Evolutionary conservation across 2,113 vertebrate species (phyloP), one percentile per base, ranked within the genome.

Genomic region (Eulemur rufifrons): DNA sequence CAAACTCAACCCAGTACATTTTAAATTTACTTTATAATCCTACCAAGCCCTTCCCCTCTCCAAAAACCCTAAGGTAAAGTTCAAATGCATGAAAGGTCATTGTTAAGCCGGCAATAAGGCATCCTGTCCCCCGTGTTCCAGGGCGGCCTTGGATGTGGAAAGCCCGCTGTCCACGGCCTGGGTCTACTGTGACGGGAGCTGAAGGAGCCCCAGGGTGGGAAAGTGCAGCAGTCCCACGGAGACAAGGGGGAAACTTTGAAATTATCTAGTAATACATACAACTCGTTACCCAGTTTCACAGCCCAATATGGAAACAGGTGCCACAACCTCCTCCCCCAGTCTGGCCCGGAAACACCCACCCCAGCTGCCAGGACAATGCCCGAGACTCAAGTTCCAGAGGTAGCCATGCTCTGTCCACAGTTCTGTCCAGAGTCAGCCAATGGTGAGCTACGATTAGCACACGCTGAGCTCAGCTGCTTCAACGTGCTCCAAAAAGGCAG

Each of bases 21-120:
- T 95, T 71, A 90, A 68, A n/a, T 78, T 82, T 83, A 39, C 42
- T 88, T 89, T 50, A 90, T 68, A 63, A 82, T 71, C 74, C 82
- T 52, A 93, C 9, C 76, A 91, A 91, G 29, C 20, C 21, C 59
- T n/a, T 23, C 37, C n/a, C 59, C 45, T 59, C 29, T 78, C 56
- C 18, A 81, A 87, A 95, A 74, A 39, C 42, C 6, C 15, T 34
- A 76, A 54, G 59, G 4, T 64, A 74, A 86, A 52, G 23, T 89
- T 6, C 32, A 20, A 69, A 82, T 29, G 17, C 94, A 74, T 2
- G 69, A 63, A 59, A 13, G 42, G 20, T 82, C 56, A 23, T 91
- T 93, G 93, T 84, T 61, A 87, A 68, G 81, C 45, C 56, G 64
- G 56, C 12, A 78, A 27, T 32, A 20, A 83, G 54, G 39, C 9